These are phyloP conservation scores for Zophobas morio DNA, from an alignment of 1,140 invertebrate species.

Conservation along the genomic window DNA sequence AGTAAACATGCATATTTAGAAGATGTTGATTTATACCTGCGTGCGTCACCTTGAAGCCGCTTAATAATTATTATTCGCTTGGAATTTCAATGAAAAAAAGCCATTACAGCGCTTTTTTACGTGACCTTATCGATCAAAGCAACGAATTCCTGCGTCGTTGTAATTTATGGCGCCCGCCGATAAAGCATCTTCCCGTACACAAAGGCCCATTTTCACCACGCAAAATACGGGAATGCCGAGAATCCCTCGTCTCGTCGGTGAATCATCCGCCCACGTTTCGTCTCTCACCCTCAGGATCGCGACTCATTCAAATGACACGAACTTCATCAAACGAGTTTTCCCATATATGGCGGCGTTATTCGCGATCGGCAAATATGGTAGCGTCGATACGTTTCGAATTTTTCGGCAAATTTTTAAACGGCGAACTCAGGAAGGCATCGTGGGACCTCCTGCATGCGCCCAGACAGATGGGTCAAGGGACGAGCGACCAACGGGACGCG, in stretches of 20 bases:
- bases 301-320: not conserved
- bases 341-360: slow-evolving; percentile 44
- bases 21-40: slow-evolving; percentile 27
- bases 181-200: not conserved
- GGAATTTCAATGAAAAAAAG: slow-evolving; percentile 19
- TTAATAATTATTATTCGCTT: slow-evolving; percentile 17
- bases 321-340: slow-evolving; percentile 22
- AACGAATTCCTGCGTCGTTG: too few relatives aligned
- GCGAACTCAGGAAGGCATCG: not conserved
- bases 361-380: slow-evolving; percentile 48
- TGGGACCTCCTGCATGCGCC: not conserved
- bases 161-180: not conserved
- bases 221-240: not conserved
- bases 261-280: not conserved
- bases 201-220: too few relatives aligned
- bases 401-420: slow-evolving; percentile 5
- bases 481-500: not conserved
- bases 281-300: slow-evolving; percentile 4
- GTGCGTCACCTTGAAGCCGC: slow-evolving; percentile 20
- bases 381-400: not conserved
- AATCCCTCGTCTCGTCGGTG: not conserved
- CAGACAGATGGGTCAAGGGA: slow-evolving; percentile 3
- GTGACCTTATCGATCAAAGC: not conserved
- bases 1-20: slow-evolving; percentile 34
- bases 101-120: not conserved